Percentiles rank a stretch among this genome's conserved stretches.
Conservation (phyloP, 2,888 invertebrate genomes). For the Neocrepidodera transversa region DNA sequence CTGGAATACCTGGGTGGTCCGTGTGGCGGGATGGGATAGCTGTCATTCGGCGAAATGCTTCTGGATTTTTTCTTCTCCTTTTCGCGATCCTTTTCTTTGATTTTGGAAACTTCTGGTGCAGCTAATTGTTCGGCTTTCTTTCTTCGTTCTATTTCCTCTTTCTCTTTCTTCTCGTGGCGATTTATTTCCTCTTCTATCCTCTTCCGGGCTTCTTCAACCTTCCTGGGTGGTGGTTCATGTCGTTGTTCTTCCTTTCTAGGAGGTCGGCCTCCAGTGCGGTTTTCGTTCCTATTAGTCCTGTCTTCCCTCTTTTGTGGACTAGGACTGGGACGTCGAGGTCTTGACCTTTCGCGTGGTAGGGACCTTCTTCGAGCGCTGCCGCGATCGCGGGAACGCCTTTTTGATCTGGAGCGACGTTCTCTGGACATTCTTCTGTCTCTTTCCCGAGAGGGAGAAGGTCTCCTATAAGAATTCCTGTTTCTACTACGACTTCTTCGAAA, state of each 20-base stretch:
- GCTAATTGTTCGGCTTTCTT: slow-evolving; percentile 47
- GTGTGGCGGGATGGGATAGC: slow-evolving; percentile 56
- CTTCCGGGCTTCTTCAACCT: slow-evolving; percentile 49
- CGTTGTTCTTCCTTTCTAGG: slow-evolving; percentile 50
- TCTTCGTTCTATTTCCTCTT: slow-evolving; percentile 40
- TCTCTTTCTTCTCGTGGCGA: slow-evolving; percentile 45
- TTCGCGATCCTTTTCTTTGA: slow-evolving; percentile 48
- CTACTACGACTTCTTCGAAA: slow-evolving; percentile 56
- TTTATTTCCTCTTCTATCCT: slow-evolving; percentile 47
- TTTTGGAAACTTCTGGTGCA: slow-evolving; percentile 40
- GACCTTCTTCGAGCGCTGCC: slow-evolving; percentile 56
- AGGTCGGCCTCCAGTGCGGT: slow-evolving; percentile 28
- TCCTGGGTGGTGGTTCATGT: slow-evolving; percentile 52
- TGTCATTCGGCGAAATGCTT: slow-evolving; percentile 55
- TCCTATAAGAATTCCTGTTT: slow-evolving; percentile 51
- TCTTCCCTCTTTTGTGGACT: slow-evolving; percentile 52
- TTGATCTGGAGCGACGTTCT: slow-evolving; percentile 59
- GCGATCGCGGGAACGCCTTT: slow-evolving; percentile 47
- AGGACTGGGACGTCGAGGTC: slow-evolving; percentile 53
- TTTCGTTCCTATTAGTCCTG: slow-evolving; percentile 48
- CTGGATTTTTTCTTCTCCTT: slow-evolving; percentile 55
- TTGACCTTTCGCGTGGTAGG: slow-evolving; percentile 51
- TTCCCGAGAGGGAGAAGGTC: slow-evolving; percentile 50
- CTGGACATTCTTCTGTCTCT: slow-evolving; percentile 51
- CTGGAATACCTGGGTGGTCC: slow-evolving; percentile 68